Base-by-base conservation (phyloP, 2,113 vertebrate species). In the Sylvietta virens region DNA sequence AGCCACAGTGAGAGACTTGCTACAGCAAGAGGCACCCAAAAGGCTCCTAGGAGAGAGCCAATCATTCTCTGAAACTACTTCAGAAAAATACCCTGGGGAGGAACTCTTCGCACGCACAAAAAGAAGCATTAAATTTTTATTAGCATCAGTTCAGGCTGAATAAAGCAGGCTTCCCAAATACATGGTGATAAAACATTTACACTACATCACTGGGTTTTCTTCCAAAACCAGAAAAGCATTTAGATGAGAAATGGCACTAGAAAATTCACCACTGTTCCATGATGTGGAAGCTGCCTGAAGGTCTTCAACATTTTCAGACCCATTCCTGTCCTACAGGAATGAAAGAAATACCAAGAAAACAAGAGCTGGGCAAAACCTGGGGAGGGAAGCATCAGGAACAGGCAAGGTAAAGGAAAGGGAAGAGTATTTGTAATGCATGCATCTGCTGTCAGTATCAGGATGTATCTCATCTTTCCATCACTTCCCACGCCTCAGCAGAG, bases 171-270 rank as follows among this genome's bases (percentile, higher is more conserved):
- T 53, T 95, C 44, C 48, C 60, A 91, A 90, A 87, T 11, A 67
- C 71, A 77, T 8, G 4, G 61, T 50, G 50, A 91, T 92, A 85
- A 96, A 95, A 95, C 78, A 85, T 88, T 91, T 80, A 71, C 42
- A n/a, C 45, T 42, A 21, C 62, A 65, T 44, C 78, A 51, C 57
- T 40, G 18, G 18, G n/a, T 62, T 94, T 90, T 86, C 78, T 89
- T 85, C 78, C 58, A 61, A 69, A 85, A 69, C 13, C 53, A 85
- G 44, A 71, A 84, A 79, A 76, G 28, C 40, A 65, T 54, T 91
- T 79, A 81, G 20, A 92, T 39, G n/a, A 88, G 50, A 82, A 7
- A 8, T 31, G 10, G 15, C 48, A 54, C 47, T 69, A 88, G 86
- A 90, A 94, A 83, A 73, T 62, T 65, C 54, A 90, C 51, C 30